Conservation (phyloP, 2,113 vertebrate genomes). For the Misgurnus anguillicaudatus region DNA sequence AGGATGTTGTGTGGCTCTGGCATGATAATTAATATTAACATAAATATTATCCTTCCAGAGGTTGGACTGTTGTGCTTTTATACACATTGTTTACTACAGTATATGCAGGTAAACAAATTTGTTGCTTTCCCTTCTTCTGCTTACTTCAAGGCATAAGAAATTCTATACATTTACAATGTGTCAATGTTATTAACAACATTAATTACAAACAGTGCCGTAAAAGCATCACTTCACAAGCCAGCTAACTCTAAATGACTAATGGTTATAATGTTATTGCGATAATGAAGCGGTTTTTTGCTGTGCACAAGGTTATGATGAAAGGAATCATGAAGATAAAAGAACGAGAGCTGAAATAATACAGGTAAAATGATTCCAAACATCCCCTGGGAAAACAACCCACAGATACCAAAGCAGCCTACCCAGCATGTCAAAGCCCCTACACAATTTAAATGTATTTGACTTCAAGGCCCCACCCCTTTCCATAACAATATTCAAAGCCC, state of each 20-base stretch:
- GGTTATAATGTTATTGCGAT: conserved; percentile 2
- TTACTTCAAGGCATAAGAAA: background rate
- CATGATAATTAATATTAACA: no score
- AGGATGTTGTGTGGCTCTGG: background rate
- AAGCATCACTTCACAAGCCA: conserved; percentile 3
- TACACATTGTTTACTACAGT: no score
- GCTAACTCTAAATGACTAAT: conserved; percentile 15
- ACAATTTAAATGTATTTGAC: no score
- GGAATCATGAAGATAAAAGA: conserved; percentile 26
- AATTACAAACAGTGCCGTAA: background rate
- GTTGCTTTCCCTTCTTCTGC: no score
- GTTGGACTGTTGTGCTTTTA: no score
- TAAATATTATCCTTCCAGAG: no score
- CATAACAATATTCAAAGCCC: no score
- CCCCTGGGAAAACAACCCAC: conserved; percentile 1
- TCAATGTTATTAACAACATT: background rate
- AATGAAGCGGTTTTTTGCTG: conserved; percentile 25
- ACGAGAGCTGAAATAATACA: conserved; percentile 23
- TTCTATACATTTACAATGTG: background rate
- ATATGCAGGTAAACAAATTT: no score
- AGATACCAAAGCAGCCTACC: conserved; percentile 11
- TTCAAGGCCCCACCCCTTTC: no score
- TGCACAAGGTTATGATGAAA: conserved; percentile 22
- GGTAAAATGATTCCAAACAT: conserved; percentile 28
- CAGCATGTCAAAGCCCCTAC: background rate